Base-by-base conservation (phyloP, 2,888 invertebrate species). In the Polydesmus complanatus region DNA sequence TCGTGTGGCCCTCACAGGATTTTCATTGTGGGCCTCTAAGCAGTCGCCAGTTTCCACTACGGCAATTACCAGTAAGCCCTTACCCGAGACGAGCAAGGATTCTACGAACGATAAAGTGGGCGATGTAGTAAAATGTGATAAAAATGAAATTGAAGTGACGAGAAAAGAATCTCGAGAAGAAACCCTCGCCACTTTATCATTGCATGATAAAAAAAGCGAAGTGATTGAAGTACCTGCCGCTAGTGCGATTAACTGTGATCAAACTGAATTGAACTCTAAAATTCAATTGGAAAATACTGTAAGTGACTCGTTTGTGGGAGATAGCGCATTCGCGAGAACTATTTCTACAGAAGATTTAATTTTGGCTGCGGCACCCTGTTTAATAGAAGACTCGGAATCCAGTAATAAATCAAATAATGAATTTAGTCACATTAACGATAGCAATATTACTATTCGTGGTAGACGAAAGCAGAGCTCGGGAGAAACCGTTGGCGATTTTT, bases 21-120 rank as follows among this genome's bases (percentile, higher is more conserved):
- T 22, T 11, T 58, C 58, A 18, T 58, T 27, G 1, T 58, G 58
- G 58, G 47, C 58, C 1, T 51, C 23, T n/a, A 54, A 11, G 11
- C 26, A 14, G 11, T 27, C n/a, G 5, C 51, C 3, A 51, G n/a
- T 14, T 51, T 19, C n/a, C n/a, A 8, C 37, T 8, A 37, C 37
- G 8, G 14, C 37, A 14, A 5, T 14, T 8, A 14, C 37, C 5
- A 14, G 14, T 8, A 37, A 37, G 14, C 37, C 37, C 5, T 8
- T 14, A 14, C 5, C 37, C 5, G 37, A 37, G 5, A 37, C 5
- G 8, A 37, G 14, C 14, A 37, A 37, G 14, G 37, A 37, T 37
- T 37, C 37, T 8, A 37, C 37, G 8, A 37, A 14, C 14, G 37
- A 37, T 37, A 37, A 5, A 5, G 8, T 37, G 5, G 37, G 14